These are phyloP conservation scores for Crocodylus rhombifer DNA, from an alignment of 2,797 vertebrate genomes.

Conservation along the genomic window DNA sequence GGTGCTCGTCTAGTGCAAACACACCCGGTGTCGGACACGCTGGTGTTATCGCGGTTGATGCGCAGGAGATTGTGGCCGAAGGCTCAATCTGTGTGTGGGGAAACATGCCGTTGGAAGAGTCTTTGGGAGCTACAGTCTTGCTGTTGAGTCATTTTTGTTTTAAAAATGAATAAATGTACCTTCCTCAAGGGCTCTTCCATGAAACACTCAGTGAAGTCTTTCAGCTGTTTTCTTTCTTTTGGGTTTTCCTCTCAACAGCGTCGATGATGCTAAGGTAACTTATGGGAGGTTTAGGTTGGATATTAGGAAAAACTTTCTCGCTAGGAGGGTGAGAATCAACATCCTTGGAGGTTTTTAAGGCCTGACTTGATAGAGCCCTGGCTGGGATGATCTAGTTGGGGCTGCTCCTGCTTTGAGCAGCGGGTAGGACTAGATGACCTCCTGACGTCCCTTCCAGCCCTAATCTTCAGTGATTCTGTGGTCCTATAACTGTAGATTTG, in stretches of 20 bases:
- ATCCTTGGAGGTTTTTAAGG: no score
- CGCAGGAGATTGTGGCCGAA: not conserved
- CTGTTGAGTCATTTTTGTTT: conserved; percentile 33
- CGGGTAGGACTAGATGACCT: no score
- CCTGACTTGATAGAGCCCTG: no score
- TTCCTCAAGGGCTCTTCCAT: not conserved
- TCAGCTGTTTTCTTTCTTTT: not conserved
- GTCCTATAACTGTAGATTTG: not conserved
- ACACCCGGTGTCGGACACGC: not conserved
- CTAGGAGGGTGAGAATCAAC: no score
- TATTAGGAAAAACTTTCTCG: no score
- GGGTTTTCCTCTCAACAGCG: not conserved
- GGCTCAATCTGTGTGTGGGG: not conserved
- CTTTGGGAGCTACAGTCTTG: not conserved
- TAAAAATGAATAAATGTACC: not conserved
- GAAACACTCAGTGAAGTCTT: not conserved
- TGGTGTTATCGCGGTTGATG: not conserved
- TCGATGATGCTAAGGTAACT: not conserved
- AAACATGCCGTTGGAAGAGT: not conserved
- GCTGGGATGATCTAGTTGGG: no score
- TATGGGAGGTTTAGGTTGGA: no score
- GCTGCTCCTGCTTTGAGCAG: no score
- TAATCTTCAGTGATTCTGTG: no score
- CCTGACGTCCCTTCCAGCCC: no score
- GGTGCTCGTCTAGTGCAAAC: not conserved